Base-by-base conservation (phyloP, 2,113 vertebrate species). In the Calyptommatus sinebrachiatus region DNA sequence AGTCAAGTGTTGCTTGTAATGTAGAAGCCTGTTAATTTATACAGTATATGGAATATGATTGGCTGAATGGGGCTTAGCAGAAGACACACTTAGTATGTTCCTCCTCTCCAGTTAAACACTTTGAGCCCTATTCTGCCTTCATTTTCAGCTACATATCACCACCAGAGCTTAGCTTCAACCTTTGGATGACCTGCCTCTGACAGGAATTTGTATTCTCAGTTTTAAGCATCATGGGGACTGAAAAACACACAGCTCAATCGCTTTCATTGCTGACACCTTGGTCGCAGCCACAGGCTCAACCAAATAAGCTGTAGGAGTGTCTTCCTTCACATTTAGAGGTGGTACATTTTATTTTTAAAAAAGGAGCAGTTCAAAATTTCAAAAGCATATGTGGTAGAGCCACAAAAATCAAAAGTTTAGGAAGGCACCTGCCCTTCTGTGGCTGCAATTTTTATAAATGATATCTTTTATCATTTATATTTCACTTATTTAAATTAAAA, bases 1-100 rank as follows among this genome's bases (percentile, higher is more conserved):
- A 88, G 73, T 93, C 89, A 90, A 89, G 87, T 88, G 76, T 84
- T 91, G 87, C 86, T 88, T 89, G 86, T 89, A 88, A 90, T 88
- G 90, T 85, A 92, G 86, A 77, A 82, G 89, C 88, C 89, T 86
- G 67, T 87, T 90, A 87, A 84, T 84, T 88, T 84, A 88, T 89
- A 53, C 82, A 75, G 83, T 88, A 87, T 90, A 78, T 81, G 82
- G 87, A 90, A 89, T 88, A 74, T 65, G 79, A 89, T 87, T 85
- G 79, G 87, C 83, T 77, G 83, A 89, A 89, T 90, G 77, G 83
- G 81, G 85, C 91, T 91, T 91, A 91, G 86, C 87, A 88, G 85
- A 89, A 91, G 86, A 92, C 83, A 89, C 83, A 83, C 81, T 72
- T 89, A 85, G 88, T 90, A 79, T 92, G 88, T 90, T 88, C 86